Base-by-base conservation (phyloP, 2,888 invertebrate species). In the Diarsia rubi region DNA sequence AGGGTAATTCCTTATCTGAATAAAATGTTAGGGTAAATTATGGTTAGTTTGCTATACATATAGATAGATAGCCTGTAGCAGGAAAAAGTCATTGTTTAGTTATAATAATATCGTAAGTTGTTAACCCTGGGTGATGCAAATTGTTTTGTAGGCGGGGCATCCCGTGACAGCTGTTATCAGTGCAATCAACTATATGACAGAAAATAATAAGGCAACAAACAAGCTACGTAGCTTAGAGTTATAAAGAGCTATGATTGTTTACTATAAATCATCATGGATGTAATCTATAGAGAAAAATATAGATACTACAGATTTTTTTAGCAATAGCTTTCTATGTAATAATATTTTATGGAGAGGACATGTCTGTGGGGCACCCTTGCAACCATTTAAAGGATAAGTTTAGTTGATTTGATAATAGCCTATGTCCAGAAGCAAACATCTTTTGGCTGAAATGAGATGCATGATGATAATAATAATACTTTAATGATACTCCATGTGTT, bases 91-190 rank as follows among this genome's bases (percentile, higher is more conserved):
- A 16, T 60, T 60, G 16, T 27, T 68, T 45, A 54, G 11, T 2
- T 47, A 44, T 44, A 27, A 24, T 44, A n/a, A n/a, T 45, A 52
- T 63, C 6, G 12, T 27, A 63, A 67, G 49, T 63, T 73, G 63
- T 78, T 79, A 73, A n/a, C 73, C 49, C 9, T 45, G 47, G 66
- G 14, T 80, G 69, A 76, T 79, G 65, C 60, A 68, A 72, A 45
- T 47, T 76, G 54, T 65, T 67, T 57, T 68, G 74, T 12, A 67
- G 45, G 54, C 12, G 14, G 27, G 45, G 63, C 31, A 24, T 37
- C 21, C 44, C 31, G 52, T 42, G 4, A 44, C 31, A 27, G 27
- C 31, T 49, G 45, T 73, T 79, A 73, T 79, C 73, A 78, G 27
- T 63, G 47, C 31, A 63, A 65, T 63, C 54, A 72, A 57, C 59